Evolutionary conservation across 2,888 invertebrate species (phyloP).

Genomic region (Pecten maximus): DNA sequence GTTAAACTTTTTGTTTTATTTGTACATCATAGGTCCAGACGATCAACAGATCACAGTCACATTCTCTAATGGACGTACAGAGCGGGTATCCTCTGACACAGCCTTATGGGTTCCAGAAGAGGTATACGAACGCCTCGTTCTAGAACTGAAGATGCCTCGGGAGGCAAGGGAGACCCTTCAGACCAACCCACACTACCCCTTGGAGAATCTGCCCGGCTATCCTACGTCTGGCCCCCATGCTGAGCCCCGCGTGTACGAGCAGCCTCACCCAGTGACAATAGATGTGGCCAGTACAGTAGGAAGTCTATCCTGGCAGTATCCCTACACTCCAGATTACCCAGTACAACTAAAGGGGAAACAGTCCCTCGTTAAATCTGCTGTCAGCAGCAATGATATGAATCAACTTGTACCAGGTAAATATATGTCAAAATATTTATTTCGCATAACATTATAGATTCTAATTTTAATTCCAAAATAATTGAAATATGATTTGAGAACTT

Average conservation of each 20-base stretch:
- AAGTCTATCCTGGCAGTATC: constrained; percentile 65
- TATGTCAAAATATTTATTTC: too few relatives aligned
- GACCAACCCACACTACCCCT: constrained; percentile 75
- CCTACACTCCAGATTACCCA: constrained; percentile 63
- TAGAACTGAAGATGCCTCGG: constrained; percentile 80
- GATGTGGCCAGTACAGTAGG: constrained; percentile 67
- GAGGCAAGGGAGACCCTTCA: constrained; percentile 76
- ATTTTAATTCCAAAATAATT: too few relatives aligned
- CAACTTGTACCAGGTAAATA: constrained; percentile 57
- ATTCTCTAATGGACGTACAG: constrained; percentile 79
- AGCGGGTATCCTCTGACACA: constrained; percentile 68
- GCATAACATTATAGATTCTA: too few relatives aligned
- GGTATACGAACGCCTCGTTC: constrained; percentile 78
- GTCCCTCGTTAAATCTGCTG: constrained; percentile 54
- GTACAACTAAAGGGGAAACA: constrained; percentile 48
- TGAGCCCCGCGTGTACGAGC: constrained; percentile 74
- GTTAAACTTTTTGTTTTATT: too few relatives aligned
- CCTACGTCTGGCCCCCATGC: constrained; percentile 77
- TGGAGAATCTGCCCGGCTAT: constrained; percentile 76
- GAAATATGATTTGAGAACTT: too few relatives aligned
- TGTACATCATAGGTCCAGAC: constrained; percentile 69
- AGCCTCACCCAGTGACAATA: constrained; percentile 68
- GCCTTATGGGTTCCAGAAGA: constrained; percentile 80
- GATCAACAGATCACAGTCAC: constrained; percentile 77
- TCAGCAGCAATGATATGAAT: constrained; percentile 65